Conservation (phyloP, 2,113 vertebrate species). For the Odontesthes bonariensis region DNA sequence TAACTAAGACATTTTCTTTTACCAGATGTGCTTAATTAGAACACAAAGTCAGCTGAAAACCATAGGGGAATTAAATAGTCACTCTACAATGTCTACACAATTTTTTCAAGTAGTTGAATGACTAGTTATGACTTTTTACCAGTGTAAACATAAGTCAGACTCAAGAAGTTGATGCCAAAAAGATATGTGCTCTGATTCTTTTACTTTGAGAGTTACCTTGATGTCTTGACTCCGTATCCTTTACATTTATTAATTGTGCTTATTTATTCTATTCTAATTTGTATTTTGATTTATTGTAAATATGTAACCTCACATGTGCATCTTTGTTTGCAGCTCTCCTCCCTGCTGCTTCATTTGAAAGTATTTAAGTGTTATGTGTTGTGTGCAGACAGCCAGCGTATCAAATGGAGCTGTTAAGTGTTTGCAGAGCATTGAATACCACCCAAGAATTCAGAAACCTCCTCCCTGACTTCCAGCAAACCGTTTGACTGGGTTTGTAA, state of each 20-base stretch:
- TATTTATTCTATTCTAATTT: neutral
- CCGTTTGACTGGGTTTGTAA: slow-evolving; percentile 40
- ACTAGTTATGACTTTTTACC: too few species aligned
- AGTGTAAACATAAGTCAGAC: too few species aligned
- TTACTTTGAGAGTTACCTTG: too few species aligned
- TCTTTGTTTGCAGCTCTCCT: neutral
- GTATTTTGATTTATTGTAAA: neutral
- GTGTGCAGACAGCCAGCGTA: slow-evolving; percentile 19
- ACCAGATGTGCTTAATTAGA: too few species aligned
- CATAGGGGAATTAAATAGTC: too few species aligned
- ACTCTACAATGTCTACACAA: too few species aligned
- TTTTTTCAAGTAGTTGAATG: too few species aligned
- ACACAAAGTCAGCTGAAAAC: too few species aligned
- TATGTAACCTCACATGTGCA: neutral
- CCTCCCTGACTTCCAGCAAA: slow-evolving; percentile 10
- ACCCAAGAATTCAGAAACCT: slow-evolving; percentile 40
- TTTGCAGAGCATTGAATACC: slow-evolving; percentile 48
- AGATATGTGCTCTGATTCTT: too few species aligned
- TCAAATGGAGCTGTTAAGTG: slow-evolving; percentile 22
- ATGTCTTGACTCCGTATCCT: neutral
- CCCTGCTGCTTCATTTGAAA: slow-evolving; percentile 9
- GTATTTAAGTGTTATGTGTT: slow-evolving; percentile 8
- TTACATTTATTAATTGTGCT: neutral
- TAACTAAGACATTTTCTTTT: too few species aligned
- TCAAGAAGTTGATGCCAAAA: too few species aligned